phyloP scores from a whole-genome alignment of 1,140 invertebrate genomes.

The Atopsyche davidsoni region DNA sequence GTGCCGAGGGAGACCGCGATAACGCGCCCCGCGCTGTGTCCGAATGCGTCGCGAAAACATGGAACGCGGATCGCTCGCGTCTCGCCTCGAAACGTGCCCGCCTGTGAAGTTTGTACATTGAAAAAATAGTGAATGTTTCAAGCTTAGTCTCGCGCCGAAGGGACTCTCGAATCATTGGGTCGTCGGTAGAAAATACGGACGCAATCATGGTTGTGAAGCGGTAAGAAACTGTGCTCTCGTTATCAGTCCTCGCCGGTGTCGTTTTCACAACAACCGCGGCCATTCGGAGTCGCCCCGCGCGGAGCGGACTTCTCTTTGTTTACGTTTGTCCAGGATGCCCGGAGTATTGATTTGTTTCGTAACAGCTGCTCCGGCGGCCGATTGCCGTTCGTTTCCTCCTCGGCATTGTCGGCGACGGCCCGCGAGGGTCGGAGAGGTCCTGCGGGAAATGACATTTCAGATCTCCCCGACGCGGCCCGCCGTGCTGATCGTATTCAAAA shows the following conservation, averaged over 20 bases:
- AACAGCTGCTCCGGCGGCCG: constrained; percentile 6
- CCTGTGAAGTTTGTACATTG: constrained; percentile 10
- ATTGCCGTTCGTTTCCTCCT: background rate
- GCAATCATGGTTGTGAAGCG: constrained; percentile 51
- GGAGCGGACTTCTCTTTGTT: no score
- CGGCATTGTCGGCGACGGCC: no score
- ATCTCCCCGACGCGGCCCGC: no score
- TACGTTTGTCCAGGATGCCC: constrained; percentile 1
- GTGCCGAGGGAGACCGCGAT: no score
- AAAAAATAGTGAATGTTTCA: constrained; percentile 14
- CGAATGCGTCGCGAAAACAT: constrained; percentile 13
- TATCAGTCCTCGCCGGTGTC: background rate
- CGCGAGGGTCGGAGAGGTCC: no score
- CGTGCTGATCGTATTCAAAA: no score
- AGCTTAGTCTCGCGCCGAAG: constrained; percentile 4
- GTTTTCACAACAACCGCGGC: no score
- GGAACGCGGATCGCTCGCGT: constrained; percentile 9
- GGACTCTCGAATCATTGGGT: constrained; percentile 44
- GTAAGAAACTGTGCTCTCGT: constrained; percentile 33
- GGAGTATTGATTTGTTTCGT: constrained; percentile 10
- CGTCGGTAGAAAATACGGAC: constrained; percentile 47
- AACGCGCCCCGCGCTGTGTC: no score
- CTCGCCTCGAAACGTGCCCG: constrained; percentile 9
- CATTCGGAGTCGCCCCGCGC: no score
- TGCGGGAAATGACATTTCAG: no score